These are phyloP conservation scores for Eurypyga helias DNA, from an alignment of 2,113 vertebrate genomes.

Conservation along the genomic window DNA sequence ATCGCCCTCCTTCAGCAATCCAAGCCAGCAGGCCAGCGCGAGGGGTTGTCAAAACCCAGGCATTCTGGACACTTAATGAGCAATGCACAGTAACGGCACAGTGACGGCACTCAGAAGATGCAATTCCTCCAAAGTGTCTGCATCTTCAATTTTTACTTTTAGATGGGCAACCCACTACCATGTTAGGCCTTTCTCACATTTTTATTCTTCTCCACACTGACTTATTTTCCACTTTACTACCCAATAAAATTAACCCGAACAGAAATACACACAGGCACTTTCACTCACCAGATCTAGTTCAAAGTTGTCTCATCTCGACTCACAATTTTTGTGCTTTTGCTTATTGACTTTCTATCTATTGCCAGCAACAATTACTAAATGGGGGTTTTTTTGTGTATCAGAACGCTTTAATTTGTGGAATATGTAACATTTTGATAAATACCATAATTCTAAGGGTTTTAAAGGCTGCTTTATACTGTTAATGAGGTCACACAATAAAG, in stretches of 20 bases:
- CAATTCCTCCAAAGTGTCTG: not conserved
- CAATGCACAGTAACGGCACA: not conserved
- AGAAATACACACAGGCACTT: not conserved
- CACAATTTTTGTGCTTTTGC: not conserved
- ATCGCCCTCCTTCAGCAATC: not conserved
- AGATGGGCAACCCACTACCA: not conserved
- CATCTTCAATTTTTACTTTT: not conserved
- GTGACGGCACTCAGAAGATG: not conserved
- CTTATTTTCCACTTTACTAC: not conserved
- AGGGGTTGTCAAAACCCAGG: not conserved
- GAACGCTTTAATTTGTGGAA: not conserved
- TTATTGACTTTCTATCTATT: not conserved
- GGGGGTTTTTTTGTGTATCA: not conserved
- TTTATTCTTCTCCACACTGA: not conserved
- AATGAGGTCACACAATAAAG: slow-evolving; percentile 18
- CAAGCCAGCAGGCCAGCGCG: not conserved
- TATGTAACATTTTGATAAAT: not conserved
- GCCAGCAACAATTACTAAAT: not conserved
- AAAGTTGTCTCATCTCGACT: not conserved
- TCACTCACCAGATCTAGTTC: not conserved
- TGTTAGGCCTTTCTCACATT: not conserved
- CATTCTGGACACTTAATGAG: not conserved
- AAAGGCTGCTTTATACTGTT: not conserved
- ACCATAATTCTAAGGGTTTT: not conserved
- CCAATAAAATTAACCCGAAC: not conserved